Conservation (phyloP, 2,113 vertebrate genomes). For the Suncus etruscus region DNA sequence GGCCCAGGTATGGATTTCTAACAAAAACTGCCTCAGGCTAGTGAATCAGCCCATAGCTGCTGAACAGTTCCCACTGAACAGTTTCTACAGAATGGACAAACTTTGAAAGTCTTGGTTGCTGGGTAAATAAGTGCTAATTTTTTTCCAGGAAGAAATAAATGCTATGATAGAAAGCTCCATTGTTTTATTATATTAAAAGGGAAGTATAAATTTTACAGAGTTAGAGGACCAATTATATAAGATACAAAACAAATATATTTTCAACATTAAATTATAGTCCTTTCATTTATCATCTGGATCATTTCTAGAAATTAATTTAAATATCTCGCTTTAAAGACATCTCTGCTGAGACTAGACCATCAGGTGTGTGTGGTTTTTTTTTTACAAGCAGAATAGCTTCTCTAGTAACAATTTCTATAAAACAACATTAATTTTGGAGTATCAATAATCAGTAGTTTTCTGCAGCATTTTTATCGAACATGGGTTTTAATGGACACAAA, state of each 20-base stretch:
- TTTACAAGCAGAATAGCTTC: not conserved
- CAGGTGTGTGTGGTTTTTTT: not conserved
- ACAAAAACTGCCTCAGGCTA: not conserved
- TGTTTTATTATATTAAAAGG: not conserved
- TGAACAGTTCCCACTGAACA: not conserved
- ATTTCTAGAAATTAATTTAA: not conserved
- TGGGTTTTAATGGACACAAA: not conserved
- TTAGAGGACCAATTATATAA: not conserved
- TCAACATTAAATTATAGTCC: not conserved
- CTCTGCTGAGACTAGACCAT: slow-evolving; percentile 7
- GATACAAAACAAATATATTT: not conserved
- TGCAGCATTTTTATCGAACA: not conserved
- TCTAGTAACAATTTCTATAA: slow-evolving; percentile 3
- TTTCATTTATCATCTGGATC: not conserved
- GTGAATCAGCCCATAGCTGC: not conserved
- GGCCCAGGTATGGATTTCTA: accelerated
- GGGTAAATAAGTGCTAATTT: not conserved
- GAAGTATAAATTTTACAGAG: not conserved
- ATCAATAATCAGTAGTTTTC: not conserved
- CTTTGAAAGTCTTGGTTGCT: not conserved
- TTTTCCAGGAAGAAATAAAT: not conserved
- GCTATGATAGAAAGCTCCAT: not conserved
- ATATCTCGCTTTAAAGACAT: slow-evolving; percentile 4
- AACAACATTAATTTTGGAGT: not conserved
- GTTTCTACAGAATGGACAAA: slow-evolving; percentile 1